A percentile compares a stretch with the other conserved stretches of the same genome.
Evolutionary conservation across 2,888 invertebrate species (phyloP).

Genomic region (Boloria selene): DNA sequence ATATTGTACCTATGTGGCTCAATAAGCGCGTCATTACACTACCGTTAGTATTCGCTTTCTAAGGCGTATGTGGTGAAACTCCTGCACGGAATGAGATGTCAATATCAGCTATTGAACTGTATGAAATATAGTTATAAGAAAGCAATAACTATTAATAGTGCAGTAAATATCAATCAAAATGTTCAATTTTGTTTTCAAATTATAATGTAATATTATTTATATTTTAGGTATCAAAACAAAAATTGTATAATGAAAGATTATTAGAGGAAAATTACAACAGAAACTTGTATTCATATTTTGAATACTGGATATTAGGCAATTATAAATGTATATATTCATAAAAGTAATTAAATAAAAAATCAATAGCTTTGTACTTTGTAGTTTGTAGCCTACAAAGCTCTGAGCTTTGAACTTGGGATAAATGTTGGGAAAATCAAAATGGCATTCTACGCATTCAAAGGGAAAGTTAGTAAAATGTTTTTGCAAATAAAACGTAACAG

Average conservation of each 20-base stretch:
- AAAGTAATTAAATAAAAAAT: too few relatives aligned
- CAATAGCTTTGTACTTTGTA: too few relatives aligned
- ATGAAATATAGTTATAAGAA: conserved; percentile 1
- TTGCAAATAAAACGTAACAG: conserved; percentile 10
- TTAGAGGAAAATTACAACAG: too few relatives aligned
- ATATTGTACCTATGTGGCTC: not conserved
- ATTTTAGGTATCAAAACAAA: too few relatives aligned
- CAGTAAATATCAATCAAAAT: not conserved
- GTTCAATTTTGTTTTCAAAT: too few relatives aligned
- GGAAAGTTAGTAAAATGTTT: conserved; percentile 5
- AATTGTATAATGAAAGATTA: too few relatives aligned
- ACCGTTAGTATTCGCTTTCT: conserved; percentile 77
- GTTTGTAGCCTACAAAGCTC: too few relatives aligned
- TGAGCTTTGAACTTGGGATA: not conserved
- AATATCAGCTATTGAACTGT: conserved; percentile 20
- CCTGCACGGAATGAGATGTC: conserved; percentile 35
- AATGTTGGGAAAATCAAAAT: conserved; percentile 3
- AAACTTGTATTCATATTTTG: too few relatives aligned
- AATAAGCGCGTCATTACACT: conserved; percentile 38
- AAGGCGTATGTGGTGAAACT: conserved; percentile 52
- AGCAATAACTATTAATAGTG: not conserved
- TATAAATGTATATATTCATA: too few relatives aligned
- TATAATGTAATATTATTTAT: too few relatives aligned
- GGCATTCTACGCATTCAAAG: not conserved
- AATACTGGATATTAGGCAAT: too few relatives aligned